These are phyloP conservation scores for Microvelia longipes DNA, from an alignment of 1,140 invertebrate genomes.

Conservation along the genomic window DNA sequence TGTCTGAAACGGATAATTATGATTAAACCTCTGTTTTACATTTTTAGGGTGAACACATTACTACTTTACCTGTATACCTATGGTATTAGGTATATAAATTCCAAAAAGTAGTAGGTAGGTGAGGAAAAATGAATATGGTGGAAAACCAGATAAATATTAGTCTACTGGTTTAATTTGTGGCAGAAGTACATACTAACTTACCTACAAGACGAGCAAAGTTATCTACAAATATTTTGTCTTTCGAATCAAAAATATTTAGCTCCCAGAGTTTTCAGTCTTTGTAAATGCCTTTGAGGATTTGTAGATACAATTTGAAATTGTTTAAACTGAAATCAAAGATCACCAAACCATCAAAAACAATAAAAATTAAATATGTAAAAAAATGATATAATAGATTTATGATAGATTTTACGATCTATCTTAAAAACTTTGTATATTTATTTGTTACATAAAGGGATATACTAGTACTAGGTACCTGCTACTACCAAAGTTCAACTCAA, in stretches of 20 bases:
- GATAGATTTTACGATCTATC: too few species aligned
- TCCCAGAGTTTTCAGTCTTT: constrained; percentile 30
- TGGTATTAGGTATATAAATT: too few species aligned
- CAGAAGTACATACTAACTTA: constrained; percentile 19
- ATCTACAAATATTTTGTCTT: constrained; percentile 30
- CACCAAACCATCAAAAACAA: too few species aligned
- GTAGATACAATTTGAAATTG: constrained; percentile 31
- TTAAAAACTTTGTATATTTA: too few species aligned
- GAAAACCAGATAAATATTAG: neutral
- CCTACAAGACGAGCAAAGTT: constrained; percentile 35
- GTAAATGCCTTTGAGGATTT: constrained; percentile 28
- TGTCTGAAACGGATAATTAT: too few species aligned
- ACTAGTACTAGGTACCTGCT: too few species aligned
- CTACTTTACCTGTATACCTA: too few species aligned
- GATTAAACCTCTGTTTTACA: constrained; percentile 1
- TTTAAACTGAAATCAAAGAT: constrained; percentile 33
- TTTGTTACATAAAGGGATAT: too few species aligned
- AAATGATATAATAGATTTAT: too few species aligned
- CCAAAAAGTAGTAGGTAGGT: too few species aligned
- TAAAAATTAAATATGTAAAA: too few species aligned
- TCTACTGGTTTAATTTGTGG: neutral
- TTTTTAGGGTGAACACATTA: neutral
- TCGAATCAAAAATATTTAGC: constrained; percentile 32
- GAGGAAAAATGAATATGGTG: neutral
- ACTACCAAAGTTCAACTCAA: too few species aligned